Evolutionary conservation across 2,888 invertebrate species (phyloP), one percentile per base, ranked within the genome.

Genomic region (Steromphala cineraria): DNA sequence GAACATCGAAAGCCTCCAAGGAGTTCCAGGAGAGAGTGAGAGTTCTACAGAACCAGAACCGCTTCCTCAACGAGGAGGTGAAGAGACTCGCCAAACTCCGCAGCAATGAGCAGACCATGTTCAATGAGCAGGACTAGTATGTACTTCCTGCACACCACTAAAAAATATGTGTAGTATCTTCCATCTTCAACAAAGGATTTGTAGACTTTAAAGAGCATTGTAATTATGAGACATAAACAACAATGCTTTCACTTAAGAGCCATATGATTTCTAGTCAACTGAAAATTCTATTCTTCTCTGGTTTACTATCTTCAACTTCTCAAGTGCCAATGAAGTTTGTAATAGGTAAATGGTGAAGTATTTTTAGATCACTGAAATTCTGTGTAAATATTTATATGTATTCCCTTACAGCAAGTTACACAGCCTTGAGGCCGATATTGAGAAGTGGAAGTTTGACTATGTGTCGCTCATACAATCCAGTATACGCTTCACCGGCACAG

Each of bases 31-130:
- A 92, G 80, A 85, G 89, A 79, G 83, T 92, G 21, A 86, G 93
- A 78, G 89, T 92, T 13, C 86, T 94, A 46, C 93, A 93, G 84
- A 93, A 93, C 81, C 94, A 94, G 87, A 94, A 94, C 86, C 90
- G 93, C 53, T 94, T 94, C 84, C 89, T 94, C 53, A 94, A 94
- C 84, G 92, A 94, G 79, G 94, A 94, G 88, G 93, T 94, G n/a
- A 86, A 93, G 46, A 92, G 94, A 76, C 87, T 94, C 82, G 90
- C 91, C 8, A 86, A 85, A 40, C 91, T 94, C 36, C 87, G 93
- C 76, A 90, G 92, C 62, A 90, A 91, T 46, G 93, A 93, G 75
- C 90, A 93, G 80, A 89, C 84, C 31, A 88, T 86, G 71, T 91
- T 90, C 52, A 86, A 87, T 19, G 87, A 90, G 67, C 90, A 91